A percentile compares a stretch with the other conserved stretches of the same genome.
Evolutionary conservation across 2,113 vertebrate species (phyloP).

Genomic region (Pygoscelis adeliae): DNA sequence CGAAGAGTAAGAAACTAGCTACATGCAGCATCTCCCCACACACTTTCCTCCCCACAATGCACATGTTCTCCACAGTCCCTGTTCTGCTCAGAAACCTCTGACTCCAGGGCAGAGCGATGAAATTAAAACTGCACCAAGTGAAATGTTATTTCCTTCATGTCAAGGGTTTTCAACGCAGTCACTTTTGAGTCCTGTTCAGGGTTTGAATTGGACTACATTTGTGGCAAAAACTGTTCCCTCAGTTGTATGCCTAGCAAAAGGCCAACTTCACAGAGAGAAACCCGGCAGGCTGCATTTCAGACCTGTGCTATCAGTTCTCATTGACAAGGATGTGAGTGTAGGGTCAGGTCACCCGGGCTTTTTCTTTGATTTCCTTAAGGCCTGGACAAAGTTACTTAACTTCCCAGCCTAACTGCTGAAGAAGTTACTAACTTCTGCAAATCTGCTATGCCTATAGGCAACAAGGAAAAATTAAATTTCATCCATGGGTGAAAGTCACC

Average conservation of each 20-base stretch:
- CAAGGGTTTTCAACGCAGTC: slow-evolving; percentile 48
- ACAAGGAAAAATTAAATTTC: slow-evolving; percentile 18
- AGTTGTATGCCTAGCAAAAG: slow-evolving; percentile 43
- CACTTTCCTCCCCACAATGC: slow-evolving; percentile 8
- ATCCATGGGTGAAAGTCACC: background rate
- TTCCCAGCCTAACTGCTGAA: background rate
- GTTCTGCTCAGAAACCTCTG: slow-evolving; percentile 33
- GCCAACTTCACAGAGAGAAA: slow-evolving; percentile 50
- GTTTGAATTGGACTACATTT: slow-evolving; percentile 46
- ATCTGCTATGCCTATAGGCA: background rate
- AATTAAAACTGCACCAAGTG: slow-evolving; percentile 43
- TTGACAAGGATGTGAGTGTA: background rate
- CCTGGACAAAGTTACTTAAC: slow-evolving; percentile 25
- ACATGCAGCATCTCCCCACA: background rate
- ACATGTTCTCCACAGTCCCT: background rate
- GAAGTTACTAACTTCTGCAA: slow-evolving; percentile 38
- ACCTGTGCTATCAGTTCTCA: background rate
- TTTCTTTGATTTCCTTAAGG: slow-evolving; percentile 35
- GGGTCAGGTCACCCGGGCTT: slow-evolving; percentile 38
- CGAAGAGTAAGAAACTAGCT: slow-evolving; percentile 42
- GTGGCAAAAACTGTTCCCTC: slow-evolving; percentile 47
- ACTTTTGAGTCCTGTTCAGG: slow-evolving; percentile 47
- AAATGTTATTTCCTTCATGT: slow-evolving; percentile 62
- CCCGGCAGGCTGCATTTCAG: slow-evolving; percentile 38
- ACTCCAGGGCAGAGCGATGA: slow-evolving; percentile 36